phyloP scores from a whole-genome alignment of 2,797 vertebrate species.

The Agapornis canus region DNA sequence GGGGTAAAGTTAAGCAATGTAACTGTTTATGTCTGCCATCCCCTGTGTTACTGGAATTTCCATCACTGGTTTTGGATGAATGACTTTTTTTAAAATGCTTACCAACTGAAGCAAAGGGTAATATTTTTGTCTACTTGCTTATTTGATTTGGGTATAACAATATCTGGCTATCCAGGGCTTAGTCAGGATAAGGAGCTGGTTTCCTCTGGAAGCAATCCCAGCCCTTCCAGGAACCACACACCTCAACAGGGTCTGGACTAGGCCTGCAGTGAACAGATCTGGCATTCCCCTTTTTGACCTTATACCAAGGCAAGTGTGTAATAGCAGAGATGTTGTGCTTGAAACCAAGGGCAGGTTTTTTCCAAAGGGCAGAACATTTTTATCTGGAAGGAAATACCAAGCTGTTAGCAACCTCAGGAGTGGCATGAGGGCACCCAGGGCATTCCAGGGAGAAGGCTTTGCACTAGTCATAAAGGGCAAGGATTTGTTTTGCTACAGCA shows the following conservation, averaged over 20 bases:
- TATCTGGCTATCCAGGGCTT: background rate
- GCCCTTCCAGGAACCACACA: background rate
- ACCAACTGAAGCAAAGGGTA: background rate
- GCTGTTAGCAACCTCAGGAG: background rate
- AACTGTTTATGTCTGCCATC: background rate
- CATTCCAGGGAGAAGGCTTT: background rate
- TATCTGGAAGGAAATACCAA: background rate
- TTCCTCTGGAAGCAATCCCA: background rate
- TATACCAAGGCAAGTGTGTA: background rate
- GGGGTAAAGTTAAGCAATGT: background rate
- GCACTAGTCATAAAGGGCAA: background rate
- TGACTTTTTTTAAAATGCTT: background rate
- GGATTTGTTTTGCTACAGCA: background rate
- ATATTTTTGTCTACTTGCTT: background rate
- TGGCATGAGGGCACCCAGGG: background rate
- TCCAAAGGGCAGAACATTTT: slow-evolving; percentile 33
- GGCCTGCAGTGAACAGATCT: background rate
- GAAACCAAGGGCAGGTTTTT: background rate
- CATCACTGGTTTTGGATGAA: background rate
- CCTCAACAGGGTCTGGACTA: rapidly evolving
- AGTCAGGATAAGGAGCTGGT: background rate
- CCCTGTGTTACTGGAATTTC: background rate
- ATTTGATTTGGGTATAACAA: background rate
- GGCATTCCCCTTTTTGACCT: background rate
- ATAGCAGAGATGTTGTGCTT: background rate